Evolutionary conservation across 2,797 vertebrate genomes (phyloP), one percentile per base, ranked within the genome.

Genomic region (Coranthus polyacanthus): DNA sequence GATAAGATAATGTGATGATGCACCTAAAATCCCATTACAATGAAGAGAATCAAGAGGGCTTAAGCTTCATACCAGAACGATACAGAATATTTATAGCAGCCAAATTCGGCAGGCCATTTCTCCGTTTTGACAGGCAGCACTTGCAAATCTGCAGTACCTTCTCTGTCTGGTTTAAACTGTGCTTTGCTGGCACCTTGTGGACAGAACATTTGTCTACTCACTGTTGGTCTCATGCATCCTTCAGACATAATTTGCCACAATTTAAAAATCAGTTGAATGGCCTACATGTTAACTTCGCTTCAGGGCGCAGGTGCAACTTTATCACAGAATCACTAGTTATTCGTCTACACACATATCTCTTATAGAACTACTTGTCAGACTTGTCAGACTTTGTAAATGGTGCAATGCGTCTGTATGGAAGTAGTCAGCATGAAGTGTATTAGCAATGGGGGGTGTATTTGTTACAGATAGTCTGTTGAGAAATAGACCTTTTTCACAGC

Each of bases 121-220:
- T 15, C 47, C 0, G 10, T 6, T 20, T 46, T 26, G 17, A 34
- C 43, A n/a, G 6, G 4, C 16, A 26, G 18, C 7, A 36, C 6
- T 7, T 60, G 13, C 12, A 22, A n/a, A n/a, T n/a, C n/a, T n/a
- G n/a, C n/a, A n/a, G n/a, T n/a, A n/a, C n/a, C n/a, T n/a, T n/a
- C n/a, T n/a, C 5, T 47, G 42, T 39, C 24, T 54, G 2, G 8
- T 45, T 6, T 55, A 65, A 63, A 57, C 22, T 63, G 62, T 61
- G 36, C 36, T 73, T 71, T 88, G 67, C 64, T 87, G 89, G 85
- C 90, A 78, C 62, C 92, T 73, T 67, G 83, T 89, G 92, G 90
- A 76, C 69, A 83, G 55, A 70, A 37, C 2, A 1, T 24, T n/a
- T 3, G 2, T 2, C 11, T 24, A 11, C 2, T 1, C 44, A 34